Evolutionary conservation across 2,113 vertebrate genomes (phyloP).

Genomic region (Bambusicola thoracicus): DNA sequence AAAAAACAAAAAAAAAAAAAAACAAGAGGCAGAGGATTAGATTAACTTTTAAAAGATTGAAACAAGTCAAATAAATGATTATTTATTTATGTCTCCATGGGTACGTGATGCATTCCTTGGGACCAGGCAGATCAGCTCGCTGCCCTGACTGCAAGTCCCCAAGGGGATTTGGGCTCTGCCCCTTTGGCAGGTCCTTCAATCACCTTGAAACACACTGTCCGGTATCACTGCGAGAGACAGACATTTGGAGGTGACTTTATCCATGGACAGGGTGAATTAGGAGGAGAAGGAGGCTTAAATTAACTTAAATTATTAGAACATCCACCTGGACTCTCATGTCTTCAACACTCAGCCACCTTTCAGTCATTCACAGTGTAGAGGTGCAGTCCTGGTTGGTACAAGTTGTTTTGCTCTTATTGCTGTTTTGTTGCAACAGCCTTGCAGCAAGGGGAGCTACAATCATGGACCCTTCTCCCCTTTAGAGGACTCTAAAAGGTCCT

Average conservation of each 20-base stretch:
- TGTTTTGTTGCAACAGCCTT: not conserved
- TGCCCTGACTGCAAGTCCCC: rapidly evolving
- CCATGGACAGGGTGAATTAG: not conserved
- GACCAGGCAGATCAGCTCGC: rapidly evolving
- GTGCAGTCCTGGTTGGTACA: not conserved
- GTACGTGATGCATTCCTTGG: not conserved
- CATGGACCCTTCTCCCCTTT: not conserved
- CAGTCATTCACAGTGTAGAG: not conserved
- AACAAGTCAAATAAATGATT: slow-evolving; percentile 32
- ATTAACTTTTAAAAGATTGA: not conserved
- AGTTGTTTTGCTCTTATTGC: not conserved
- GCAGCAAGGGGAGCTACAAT: not conserved
- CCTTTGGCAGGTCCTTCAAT: not conserved
- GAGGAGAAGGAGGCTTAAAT: not conserved
- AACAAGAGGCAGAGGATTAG: not conserved
- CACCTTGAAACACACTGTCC: not conserved
- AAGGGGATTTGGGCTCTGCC: rapidly evolving
- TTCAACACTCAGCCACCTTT: not conserved
- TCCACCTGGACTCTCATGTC: not conserved
- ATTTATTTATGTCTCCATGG: slow-evolving; percentile 30
- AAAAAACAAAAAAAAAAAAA: not conserved
- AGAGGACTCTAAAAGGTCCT: not conserved
- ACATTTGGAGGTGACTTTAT: not conserved
- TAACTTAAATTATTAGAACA: not conserved
- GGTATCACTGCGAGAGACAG: no score